Base-by-base conservation (phyloP, 2,797 vertebrate species). In the Sebastes taczanowskii region DNA sequence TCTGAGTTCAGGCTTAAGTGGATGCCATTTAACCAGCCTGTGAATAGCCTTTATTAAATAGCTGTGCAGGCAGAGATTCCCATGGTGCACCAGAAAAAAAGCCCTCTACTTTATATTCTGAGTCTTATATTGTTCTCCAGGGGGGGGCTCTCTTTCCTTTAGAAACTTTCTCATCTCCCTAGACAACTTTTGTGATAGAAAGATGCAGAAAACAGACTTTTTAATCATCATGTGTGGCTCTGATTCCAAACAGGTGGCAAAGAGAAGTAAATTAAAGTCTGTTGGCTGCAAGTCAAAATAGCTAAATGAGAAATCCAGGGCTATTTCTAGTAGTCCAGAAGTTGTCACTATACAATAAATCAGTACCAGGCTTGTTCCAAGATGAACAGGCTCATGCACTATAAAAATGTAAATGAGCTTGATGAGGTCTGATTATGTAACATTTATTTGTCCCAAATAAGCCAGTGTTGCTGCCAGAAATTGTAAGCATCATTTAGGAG, bases 151-250 rank as follows among this genome's bases (percentile, higher is more conserved):
- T 63, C 27, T 18, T 49, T 70, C 30, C 55, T 53, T 22, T 14
- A 25, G 5, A 46, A 32, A 55, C 18, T 8, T 13, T 53, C 11
- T 23, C 9, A 2, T 61, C 23, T 79, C 64, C 27, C 72, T 1
- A 0, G 35, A 49, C 56, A 80, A 75, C 85, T 5, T 85, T 76
- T 74, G 68, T 77, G n/a, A 55, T 4, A 32, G 7, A 59, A 58
- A 63, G 8, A 11, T 20, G 23, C n/a, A 61, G n/a, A 22, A 8
- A 32, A 46, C 9, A 46, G 1, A 30, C 11, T 25, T 56, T 55
- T 27, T 5, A 38, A 34, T 53, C 52, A 4, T 59, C 20, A 23
- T 38, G 7, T 34, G 55, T 0, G 9, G 8, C 38, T 14, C 3
- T 53, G 8, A 35, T 25, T 64, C 10, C 0, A 64, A 74, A 56